Conservation (phyloP, 1,140 invertebrate genomes). For the Helicorthomorpha holstii region DNA sequence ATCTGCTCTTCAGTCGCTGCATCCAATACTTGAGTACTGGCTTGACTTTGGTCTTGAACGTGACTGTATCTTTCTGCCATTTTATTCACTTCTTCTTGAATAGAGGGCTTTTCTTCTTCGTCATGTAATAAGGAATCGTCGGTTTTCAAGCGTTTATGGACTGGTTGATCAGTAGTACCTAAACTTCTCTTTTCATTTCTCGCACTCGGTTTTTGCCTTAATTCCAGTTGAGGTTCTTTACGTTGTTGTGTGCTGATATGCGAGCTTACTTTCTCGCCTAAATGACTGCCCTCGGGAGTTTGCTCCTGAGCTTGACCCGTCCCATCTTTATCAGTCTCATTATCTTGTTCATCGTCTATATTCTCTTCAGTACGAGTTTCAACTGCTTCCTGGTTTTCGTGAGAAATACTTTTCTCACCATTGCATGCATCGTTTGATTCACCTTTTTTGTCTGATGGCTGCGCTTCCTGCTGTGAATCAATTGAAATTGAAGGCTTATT, state of each 20-base stretch:
- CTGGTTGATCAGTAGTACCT: constrained; percentile 38
- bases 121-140: constrained; percentile 24
- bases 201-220: constrained; percentile 38
- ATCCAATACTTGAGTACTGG: constrained; percentile 36
- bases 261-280: too few relatives aligned
- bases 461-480: too few relatives aligned
- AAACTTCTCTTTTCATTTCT: constrained; percentile 41
- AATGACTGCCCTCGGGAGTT: too few relatives aligned
- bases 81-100: constrained; percentile 3
- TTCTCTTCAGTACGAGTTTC: constrained; percentile 29
- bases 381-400: constrained; percentile 23
- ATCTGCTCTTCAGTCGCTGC: constrained; percentile 55
- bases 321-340: constrained; percentile 33
- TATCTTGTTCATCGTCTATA: constrained; percentile 9
- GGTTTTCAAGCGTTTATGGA: constrained; percentile 42
- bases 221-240: constrained; percentile 36
- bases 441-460: too few relatives aligned
- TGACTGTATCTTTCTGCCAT: constrained; percentile 60
- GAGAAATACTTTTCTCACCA: too few relatives aligned
- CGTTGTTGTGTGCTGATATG: too few relatives aligned
- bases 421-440: too few relatives aligned
- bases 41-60: constrained; percentile 50
- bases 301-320: constrained; percentile 42
- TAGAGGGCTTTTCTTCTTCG: constrained; percentile 13
- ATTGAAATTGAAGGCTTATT: too few relatives aligned